phyloP scores from a whole-genome alignment of 2,113 vertebrate species.

The Poeciliopsis prolifica region DNA sequence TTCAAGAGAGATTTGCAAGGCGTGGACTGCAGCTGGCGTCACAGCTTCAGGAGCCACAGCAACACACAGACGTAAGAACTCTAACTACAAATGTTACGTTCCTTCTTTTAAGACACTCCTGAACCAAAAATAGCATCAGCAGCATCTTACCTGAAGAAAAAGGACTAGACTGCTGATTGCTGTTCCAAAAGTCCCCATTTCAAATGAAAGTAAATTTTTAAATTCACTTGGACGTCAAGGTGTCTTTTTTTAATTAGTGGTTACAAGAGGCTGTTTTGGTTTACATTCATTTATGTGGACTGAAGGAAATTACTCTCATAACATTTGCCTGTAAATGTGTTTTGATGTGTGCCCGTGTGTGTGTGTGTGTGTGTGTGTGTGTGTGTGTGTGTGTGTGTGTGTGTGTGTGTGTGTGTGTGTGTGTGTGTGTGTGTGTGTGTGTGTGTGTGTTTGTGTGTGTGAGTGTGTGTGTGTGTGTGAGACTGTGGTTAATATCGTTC shows the following conservation, averaged over 20 bases:
- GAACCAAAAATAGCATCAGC: neutral
- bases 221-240: neutral
- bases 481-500: conserved; percentile 48
- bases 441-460: no score
- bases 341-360: no score
- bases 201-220: neutral
- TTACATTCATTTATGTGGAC: conserved; percentile 18
- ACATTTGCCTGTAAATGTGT: conserved; percentile 40
- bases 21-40: neutral
- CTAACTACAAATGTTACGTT: neutral
- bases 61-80: neutral
- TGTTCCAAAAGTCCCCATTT: neutral
- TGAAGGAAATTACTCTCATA: conserved; percentile 35
- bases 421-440: no score
- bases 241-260: conserved; percentile 18
- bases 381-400: no score
- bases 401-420: no score
- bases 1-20: neutral
- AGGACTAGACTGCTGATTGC: neutral
- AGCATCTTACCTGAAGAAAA: neutral
- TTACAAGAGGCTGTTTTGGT: conserved; percentile 9
- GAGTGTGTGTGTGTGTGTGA: no score
- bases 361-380: no score
- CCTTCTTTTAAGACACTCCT: neutral
- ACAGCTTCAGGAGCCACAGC: neutral